Evolutionary conservation across 2,888 invertebrate genomes (phyloP), one percentile per base, ranked within the genome.

Genomic region (Stictocephala bisonia): DNA sequence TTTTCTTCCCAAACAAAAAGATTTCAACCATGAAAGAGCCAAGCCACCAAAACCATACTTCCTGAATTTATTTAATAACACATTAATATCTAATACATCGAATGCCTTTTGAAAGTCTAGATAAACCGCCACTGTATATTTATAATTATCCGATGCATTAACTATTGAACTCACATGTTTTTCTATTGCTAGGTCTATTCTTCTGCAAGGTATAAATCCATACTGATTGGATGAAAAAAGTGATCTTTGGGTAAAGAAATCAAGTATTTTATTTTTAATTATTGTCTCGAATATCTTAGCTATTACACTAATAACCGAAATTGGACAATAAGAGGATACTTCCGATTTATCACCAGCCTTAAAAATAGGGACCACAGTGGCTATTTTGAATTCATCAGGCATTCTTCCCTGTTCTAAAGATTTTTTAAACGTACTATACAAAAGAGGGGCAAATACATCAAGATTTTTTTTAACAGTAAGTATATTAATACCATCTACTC

Each of bases 311-410:
- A 51, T 51, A 22, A 51, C 44, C n/a, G 44, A 44, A 7, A 44
- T 44, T 15, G 44, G 44, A 7, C n/a, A 18, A 13, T 44, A 44
- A 6, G 44, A 44, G 3, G 44, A 44, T n/a, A 44, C n/a, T 44
- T 44, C 44, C 13, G 6, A 7, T 44, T n/a, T n/a, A n/a, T n/a
- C 44, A 44, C 44, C 44, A 3, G 44, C n/a, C 13, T 44, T 44
- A 13, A 44, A 44, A 51, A 51, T 51, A 20, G 51, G 51, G 22
- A 51, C 51, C 11, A 51, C 51, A 20, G 51, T 22, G 18, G 51
- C 18, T 51, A 51, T 22, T 6, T 51, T 51, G 20, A 51, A 51
- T 24, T 20, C 18, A 22, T 20, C 22, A 6, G 20, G 18, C 4
- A 51, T 20, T 20, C 3, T 22, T 20, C 22, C 22, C 24, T 51